Evolutionary conservation across 2,888 invertebrate species (phyloP).

Genomic region (Caenorhabditis auriculariae): DNA sequence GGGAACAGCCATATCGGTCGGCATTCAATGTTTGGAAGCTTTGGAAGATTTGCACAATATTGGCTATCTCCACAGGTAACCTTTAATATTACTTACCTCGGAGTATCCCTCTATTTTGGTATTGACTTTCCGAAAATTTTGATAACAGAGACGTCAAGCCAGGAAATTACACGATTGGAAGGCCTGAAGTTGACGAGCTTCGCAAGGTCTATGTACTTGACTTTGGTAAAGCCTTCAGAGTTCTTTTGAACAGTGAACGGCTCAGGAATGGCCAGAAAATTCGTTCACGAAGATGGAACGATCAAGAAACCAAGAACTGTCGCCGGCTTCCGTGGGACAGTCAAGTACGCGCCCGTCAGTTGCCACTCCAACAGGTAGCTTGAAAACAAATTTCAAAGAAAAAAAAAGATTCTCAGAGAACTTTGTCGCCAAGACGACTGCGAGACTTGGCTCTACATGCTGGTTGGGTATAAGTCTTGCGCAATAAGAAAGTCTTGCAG

Average conservation of each 20-base stretch:
- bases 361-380: constrained; percentile 32
- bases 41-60: constrained; percentile 56
- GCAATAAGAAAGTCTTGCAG: constrained; percentile 6
- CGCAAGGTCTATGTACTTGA: constrained; percentile 58
- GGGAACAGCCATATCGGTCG: constrained; percentile 54
- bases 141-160: constrained; percentile 36
- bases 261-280: constrained; percentile 47
- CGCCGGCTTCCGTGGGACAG: constrained; percentile 48
- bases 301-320: constrained; percentile 49
- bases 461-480: constrained; percentile 6
- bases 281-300: constrained; percentile 50
- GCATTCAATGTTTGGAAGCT: constrained; percentile 53
- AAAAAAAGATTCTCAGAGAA: constrained; percentile 20
- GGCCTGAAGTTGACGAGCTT: constrained; percentile 47
- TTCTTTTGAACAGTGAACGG: constrained; percentile 19
- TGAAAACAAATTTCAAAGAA: not conserved
- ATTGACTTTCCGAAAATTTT: not conserved
- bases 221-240: constrained; percentile 27
- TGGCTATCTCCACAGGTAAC: constrained; percentile 48
- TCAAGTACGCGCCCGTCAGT: constrained; percentile 53
- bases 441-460: constrained; percentile 54
- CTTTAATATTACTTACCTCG: too few species aligned
- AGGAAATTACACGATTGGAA: constrained; percentile 54
- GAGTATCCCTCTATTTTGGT: too few species aligned
- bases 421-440: constrained; percentile 50